Conservation (phyloP, 1,140 invertebrate genomes). For the Limonius californicus region DNA sequence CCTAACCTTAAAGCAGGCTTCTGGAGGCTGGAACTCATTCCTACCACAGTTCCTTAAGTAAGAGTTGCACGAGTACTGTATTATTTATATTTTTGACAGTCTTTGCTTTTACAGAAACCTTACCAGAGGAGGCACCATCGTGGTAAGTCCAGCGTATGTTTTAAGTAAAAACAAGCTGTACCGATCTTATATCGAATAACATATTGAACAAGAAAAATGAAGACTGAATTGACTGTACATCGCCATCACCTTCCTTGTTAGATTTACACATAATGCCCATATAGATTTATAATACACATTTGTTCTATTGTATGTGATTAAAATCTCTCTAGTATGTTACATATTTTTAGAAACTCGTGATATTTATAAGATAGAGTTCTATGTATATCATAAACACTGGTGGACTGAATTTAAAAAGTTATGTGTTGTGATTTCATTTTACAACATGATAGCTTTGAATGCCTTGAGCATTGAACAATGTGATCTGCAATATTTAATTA, state of each 20-base stretch:
- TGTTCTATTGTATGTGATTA: constrained; percentile 3
- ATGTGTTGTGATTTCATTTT: not conserved
- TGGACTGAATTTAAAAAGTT: constrained; percentile 7
- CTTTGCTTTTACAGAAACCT: constrained; percentile 41
- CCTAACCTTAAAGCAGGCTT: constrained; percentile 76
- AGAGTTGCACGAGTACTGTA: too few species aligned
- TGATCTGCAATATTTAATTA: constrained; percentile 4
- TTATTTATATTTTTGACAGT: constrained; percentile 7
- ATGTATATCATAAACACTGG: not conserved
- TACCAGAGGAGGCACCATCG: constrained; percentile 41
- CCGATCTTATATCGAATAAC: constrained; percentile 28
- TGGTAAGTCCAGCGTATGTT: constrained; percentile 42
- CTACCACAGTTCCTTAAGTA: constrained; percentile 82
- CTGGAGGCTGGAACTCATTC: constrained; percentile 75
- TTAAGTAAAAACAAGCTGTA: constrained; percentile 42
- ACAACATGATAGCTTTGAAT: constrained; percentile 7
- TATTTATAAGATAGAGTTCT: constrained; percentile 2
- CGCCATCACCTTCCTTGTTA: constrained; percentile 9
- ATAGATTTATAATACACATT: not conserved
- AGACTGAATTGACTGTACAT: constrained; percentile 8
- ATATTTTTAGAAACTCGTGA: constrained; percentile 9
- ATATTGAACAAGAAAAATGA: not conserved
- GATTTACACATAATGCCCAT: constrained; percentile 1
- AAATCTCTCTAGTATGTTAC: constrained; percentile 1
- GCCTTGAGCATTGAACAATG: constrained; percentile 1